These are phyloP conservation scores for Pontoporia blainvillei DNA, from an alignment of 2,113 vertebrate species.

Conservation along the genomic window DNA sequence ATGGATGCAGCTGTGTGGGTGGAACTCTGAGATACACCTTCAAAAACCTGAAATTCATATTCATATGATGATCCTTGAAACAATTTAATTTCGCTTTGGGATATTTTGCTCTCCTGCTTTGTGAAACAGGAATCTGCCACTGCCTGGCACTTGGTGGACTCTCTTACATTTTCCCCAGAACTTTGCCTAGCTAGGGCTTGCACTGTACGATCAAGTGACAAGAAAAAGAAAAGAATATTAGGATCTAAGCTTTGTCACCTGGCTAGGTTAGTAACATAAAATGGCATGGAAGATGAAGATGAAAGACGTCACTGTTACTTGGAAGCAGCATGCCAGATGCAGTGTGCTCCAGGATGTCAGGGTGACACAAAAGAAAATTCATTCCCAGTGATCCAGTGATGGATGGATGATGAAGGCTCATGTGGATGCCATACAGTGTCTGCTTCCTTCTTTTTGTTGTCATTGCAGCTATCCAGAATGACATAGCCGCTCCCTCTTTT, in stretches of 20 bases:
- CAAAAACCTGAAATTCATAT: conserved; percentile 78
- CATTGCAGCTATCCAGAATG: conserved; percentile 35
- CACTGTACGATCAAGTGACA: conserved; percentile 87
- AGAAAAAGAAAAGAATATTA: conserved; percentile 81
- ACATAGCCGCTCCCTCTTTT: not conserved
- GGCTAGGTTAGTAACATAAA: conserved; percentile 73
- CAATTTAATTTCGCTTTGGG: conserved; percentile 81
- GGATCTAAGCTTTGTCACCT: conserved; percentile 72
- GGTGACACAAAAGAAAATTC: conserved; percentile 44
- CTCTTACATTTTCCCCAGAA: conserved; percentile 83
- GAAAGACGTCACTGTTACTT: conserved; percentile 58
- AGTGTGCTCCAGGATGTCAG: conserved; percentile 38
- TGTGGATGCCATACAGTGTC: conserved; percentile 21
- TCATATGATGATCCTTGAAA: conserved; percentile 77
- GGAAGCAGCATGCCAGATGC: conserved; percentile 77
- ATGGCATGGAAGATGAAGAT: conserved; percentile 73
- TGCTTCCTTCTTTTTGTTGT: conserved; percentile 52
- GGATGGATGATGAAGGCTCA: conserved; percentile 58
- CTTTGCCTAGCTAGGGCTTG: conserved; percentile 89
- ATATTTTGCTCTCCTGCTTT: conserved; percentile 80
- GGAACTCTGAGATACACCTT: conserved; percentile 82
- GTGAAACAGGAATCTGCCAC: conserved; percentile 77
- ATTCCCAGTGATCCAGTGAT: conserved; percentile 41
- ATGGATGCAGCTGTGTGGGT: conserved; percentile 67
- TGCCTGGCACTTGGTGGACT: conserved; percentile 78